Conservation (phyloP, 2,113 vertebrate genomes). For the Scytalopus superciliaris region DNA sequence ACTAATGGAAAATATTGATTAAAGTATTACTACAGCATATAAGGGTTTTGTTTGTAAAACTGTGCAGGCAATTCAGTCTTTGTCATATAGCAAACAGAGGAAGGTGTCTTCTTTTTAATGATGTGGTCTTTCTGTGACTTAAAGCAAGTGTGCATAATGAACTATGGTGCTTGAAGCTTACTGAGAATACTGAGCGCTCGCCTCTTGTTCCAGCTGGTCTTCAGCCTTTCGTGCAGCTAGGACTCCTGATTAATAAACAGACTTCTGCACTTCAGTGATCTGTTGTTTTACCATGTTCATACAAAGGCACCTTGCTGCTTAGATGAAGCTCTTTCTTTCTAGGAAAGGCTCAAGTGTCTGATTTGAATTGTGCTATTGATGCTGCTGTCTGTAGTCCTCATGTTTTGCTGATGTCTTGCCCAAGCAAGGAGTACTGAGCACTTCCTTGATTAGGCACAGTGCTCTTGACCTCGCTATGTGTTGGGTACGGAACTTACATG, state of each 20-base stretch:
- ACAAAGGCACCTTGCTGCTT: not conserved
- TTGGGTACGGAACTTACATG: not conserved
- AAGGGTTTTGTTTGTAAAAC: not conserved
- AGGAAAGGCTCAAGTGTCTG: not conserved
- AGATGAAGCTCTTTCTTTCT: not conserved
- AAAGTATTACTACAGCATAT: not conserved
- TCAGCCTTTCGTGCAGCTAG: not conserved
- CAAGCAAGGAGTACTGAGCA: not conserved
- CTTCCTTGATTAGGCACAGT: not conserved
- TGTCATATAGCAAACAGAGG: not conserved
- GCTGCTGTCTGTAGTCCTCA: not conserved
- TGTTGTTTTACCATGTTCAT: rapidly evolving
- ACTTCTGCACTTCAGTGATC: not conserved
- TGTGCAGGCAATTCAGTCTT: not conserved
- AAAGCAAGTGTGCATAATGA: not conserved
- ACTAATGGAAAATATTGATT: constrained; percentile 21
- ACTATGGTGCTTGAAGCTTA: not conserved
- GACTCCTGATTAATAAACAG: not conserved
- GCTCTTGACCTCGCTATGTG: not conserved
- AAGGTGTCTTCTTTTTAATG: not conserved
- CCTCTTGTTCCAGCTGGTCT: not conserved
- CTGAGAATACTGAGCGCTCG: not conserved
- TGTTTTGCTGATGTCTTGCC: not conserved
- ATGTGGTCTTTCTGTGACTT: not conserved
- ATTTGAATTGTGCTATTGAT: not conserved